Conservation (phyloP, 2,113 vertebrate genomes). For the Bufo gargarizans region DNA sequence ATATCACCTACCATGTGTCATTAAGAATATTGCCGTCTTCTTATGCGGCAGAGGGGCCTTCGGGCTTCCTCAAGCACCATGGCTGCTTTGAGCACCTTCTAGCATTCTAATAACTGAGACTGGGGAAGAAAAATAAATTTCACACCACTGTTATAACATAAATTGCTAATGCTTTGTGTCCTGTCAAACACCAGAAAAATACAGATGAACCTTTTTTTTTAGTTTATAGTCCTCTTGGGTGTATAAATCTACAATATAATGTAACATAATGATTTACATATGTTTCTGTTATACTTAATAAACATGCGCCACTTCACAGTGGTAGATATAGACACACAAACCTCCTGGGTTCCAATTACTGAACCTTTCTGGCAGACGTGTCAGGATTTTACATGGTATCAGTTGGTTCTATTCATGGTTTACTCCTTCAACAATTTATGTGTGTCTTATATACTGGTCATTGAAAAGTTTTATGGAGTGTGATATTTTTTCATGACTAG, state of each 20-base stretch:
- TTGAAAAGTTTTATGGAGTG: too few relatives aligned
- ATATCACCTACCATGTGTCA: too few relatives aligned
- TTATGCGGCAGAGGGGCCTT: too few relatives aligned
- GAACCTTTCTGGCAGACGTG: not conserved
- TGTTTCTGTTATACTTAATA: not conserved
- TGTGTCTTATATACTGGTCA: not conserved
- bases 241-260: not conserved
- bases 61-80: too few relatives aligned
- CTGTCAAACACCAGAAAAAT: too few relatives aligned
- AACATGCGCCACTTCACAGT: not conserved
- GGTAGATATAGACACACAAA: not conserved
- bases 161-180: not conserved
- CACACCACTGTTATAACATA: too few relatives aligned
- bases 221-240: not conserved
- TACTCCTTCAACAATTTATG: not conserved
- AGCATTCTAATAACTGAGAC: too few relatives aligned
- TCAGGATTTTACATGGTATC: not conserved
- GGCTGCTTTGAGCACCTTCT: too few relatives aligned
- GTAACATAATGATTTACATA: not conserved
- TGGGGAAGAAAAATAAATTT: too few relatives aligned
- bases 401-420: not conserved
- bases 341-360: slow-evolving; percentile 3
- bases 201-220: not conserved
- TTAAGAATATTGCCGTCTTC: too few relatives aligned
- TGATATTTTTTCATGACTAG: too few relatives aligned